phyloP scores from a whole-genome alignment of 2,797 vertebrate genomes.

The Gallinago nigripennis region DNA sequence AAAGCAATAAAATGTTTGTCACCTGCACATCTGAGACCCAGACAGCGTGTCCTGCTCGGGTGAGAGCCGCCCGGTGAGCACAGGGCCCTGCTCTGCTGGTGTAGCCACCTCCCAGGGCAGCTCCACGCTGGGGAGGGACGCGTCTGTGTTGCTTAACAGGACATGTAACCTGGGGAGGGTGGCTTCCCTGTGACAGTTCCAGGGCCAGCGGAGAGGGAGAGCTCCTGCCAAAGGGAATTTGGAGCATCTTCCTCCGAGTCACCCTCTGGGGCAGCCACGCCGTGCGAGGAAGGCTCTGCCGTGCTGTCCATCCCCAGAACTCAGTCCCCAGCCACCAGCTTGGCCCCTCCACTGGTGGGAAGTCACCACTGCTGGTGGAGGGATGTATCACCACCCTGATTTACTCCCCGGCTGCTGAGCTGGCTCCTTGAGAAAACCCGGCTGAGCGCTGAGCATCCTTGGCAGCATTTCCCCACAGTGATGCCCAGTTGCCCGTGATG shows the following conservation, averaged over 20 bases:
- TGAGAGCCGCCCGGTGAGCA: fast-evolving
- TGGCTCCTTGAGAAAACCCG: not conserved
- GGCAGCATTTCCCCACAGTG: not conserved
- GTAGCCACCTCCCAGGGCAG: fast-evolving
- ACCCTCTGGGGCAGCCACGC: not conserved
- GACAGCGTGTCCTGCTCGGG: fast-evolving
- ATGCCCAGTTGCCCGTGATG: not conserved
- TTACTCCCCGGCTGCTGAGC: not conserved
- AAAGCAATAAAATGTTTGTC: not conserved
- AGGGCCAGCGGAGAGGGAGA: not conserved
- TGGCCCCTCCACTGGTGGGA: fast-evolving
- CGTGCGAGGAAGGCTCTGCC: not conserved
- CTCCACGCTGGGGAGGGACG: not conserved
- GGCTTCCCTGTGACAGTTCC: not conserved
- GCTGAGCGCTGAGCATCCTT: not conserved
- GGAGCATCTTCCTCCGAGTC: not conserved
- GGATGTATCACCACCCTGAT: fast-evolving
- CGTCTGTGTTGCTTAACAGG: slow-evolving; percentile 2
- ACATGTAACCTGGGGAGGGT: not conserved
- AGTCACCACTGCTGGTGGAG: no score
- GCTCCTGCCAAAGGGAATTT: not conserved
- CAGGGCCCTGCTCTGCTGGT: not conserved
- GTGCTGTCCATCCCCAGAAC: fast-evolving
- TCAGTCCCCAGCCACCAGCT: not conserved
- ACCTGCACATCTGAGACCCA: not conserved